phyloP scores from a whole-genome alignment of 2,113 vertebrate genomes.

The Ovis canadensis region DNA sequence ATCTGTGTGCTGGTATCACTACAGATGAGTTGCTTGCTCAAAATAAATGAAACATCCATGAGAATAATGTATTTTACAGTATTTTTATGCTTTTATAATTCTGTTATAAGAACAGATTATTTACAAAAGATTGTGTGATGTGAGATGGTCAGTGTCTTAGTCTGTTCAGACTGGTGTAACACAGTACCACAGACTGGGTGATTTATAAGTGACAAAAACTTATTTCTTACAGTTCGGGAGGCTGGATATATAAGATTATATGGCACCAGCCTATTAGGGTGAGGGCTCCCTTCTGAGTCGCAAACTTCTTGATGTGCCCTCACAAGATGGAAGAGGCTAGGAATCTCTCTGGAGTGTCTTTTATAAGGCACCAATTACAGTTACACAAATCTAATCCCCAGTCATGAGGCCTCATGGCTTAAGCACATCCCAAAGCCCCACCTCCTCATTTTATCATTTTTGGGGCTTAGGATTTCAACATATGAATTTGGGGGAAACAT shows the following conservation, averaged over 20 bases:
- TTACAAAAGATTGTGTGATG: not conserved
- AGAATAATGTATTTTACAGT: not conserved
- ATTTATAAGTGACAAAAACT: not conserved
- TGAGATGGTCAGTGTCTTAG: not conserved
- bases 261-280: not conserved
- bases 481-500: not conserved
- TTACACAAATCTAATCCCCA: not conserved
- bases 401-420: not conserved
- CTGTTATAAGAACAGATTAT: not conserved
- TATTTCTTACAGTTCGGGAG: not conserved
- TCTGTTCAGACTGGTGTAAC: not conserved
- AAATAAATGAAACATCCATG: slow-evolving; percentile 10
- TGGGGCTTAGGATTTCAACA: not conserved
- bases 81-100: slow-evolving; percentile 14
- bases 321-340: not conserved
- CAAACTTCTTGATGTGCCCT: not conserved
- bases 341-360: not conserved
- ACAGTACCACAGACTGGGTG: not conserved
- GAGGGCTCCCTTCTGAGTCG: not conserved
- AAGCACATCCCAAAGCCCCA: not conserved
- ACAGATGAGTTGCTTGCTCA: not conserved
- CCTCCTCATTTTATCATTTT: not conserved
- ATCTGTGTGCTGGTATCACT: not conserved
- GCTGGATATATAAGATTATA: not conserved
- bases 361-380: not conserved